Percentiles rank a stretch among this genome's conserved stretches.
Conservation (phyloP, 2,888 invertebrate species). For the Clistopyga incitator region DNA sequence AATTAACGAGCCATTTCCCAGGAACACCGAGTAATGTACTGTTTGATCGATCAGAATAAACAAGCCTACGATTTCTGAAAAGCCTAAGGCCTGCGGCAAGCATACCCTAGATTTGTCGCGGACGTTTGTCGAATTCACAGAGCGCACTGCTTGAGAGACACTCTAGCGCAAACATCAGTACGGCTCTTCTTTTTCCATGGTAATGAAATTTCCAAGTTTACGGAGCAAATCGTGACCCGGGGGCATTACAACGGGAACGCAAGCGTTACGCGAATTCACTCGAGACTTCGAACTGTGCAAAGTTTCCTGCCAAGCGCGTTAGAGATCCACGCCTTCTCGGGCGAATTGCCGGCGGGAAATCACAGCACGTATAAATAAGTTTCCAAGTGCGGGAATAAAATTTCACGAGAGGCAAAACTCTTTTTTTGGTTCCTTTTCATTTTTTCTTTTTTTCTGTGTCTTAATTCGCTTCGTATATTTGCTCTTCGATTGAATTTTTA, state of each 20-base stretch:
- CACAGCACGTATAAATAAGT: constrained; percentile 67
- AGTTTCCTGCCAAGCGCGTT: constrained; percentile 63
- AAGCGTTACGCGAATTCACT: constrained; percentile 66
- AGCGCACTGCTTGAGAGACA: constrained; percentile 39
- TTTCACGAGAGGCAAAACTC: constrained; percentile 52
- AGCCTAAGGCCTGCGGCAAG: constrained; percentile 18
- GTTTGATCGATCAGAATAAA: constrained; percentile 29
- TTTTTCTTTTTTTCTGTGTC: constrained; percentile 35
- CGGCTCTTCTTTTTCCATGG: constrained; percentile 63
- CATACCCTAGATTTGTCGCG: background rate
- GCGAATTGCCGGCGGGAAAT: constrained; percentile 68
- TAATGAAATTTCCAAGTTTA: constrained; percentile 73
- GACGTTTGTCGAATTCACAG: constrained; percentile 61
- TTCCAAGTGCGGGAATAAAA: constrained; percentile 61
- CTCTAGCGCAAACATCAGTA: constrained; percentile 63
- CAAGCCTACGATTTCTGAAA: background rate
- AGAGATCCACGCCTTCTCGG: constrained; percentile 62
- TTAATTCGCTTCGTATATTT: background rate
- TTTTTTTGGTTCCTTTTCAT: constrained; percentile 17
- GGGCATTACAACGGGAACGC: constrained; percentile 65
- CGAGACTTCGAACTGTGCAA: constrained; percentile 67
- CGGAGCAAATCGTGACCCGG: constrained; percentile 71
- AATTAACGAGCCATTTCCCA: background rate
- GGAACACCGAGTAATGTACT: background rate
- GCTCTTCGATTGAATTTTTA: background rate